A percentile compares a stretch with the other conserved stretches of the same genome.
phyloP scores from a whole-genome alignment of 1,140 invertebrate species.

The Dinoponera quadriceps region DNA sequence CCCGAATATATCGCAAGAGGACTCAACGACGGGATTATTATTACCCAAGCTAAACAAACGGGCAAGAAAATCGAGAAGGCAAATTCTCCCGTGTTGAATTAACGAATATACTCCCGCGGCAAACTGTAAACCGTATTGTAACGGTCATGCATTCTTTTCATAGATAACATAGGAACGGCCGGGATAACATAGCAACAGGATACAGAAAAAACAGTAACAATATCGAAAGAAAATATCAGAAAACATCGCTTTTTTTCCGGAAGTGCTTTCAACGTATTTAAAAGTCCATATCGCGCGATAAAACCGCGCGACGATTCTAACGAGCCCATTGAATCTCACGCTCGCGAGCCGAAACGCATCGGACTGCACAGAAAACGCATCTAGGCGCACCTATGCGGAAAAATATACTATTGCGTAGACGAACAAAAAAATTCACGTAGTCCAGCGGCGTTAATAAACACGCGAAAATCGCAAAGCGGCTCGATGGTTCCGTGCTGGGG shows the following conservation, averaged over 20 bases:
- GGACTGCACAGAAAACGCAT: conserved; percentile 40
- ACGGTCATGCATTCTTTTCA: background rate
- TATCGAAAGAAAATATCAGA: background rate
- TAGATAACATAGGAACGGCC: background rate
- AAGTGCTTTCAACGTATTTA: conserved; percentile 51
- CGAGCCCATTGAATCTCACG: conserved; percentile 18
- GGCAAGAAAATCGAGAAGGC: no score
- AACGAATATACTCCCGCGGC: background rate
- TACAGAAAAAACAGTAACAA: conserved; percentile 11
- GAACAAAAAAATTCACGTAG: conserved; percentile 4
- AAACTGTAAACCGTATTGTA: background rate
- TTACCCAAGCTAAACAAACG: no score
- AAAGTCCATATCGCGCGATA: conserved; percentile 32
- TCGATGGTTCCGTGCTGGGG: background rate
- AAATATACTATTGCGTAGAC: conserved; percentile 3
- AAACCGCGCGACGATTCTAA: conserved; percentile 40
- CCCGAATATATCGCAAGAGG: no score
- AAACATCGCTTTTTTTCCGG: conserved; percentile 24
- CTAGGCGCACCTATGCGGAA: conserved; percentile 22
- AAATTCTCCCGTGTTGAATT: no score
- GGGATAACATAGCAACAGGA: background rate
- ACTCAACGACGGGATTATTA: no score
- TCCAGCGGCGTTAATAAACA: conserved; percentile 1
- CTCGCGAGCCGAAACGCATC: conserved; percentile 10
- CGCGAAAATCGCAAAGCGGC: background rate